Base-by-base conservation (phyloP, 1,140 invertebrate genomes). In the Drosophila cardini region DNA sequence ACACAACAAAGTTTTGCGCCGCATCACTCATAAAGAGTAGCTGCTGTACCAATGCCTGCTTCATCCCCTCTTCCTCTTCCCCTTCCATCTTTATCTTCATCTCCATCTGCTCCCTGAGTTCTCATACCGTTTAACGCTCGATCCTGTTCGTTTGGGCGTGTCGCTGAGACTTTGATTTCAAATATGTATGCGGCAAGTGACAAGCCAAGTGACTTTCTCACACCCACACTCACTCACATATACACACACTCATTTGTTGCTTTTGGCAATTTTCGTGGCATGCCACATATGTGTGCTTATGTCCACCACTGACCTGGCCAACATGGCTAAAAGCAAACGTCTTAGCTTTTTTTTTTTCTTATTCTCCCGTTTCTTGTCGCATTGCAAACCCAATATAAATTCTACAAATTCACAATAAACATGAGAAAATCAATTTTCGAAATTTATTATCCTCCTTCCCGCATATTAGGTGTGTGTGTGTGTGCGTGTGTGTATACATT, bases 351-450 rank as follows among this genome's bases (percentile, higher is more conserved):
- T 18, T 26, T 45, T 9, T 16, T 18, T 50, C 45, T 6, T 26
- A 2, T 48, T 10, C 4, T 26, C 11, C 10, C 43, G 26, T 45
- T 45, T 36, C 32, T 18, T 86, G 82, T 87, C 84, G 84, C 84
- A 87, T 89, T 89, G 65, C 46, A 74, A 73, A 46, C 40, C 84
- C 83, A 87, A 87, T 87, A 89, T 89, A 87, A 87, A 87, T 87
- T 87, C 83, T 76, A 64, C 65, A 83, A 79, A 86, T 86, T 87
- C 76, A 87, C 79, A 86, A 87, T 87, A 86, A 86, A 87, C 82
- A 86, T 82, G 79, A 53, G 64, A 72, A 87, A 86, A 86, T 86
- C 83, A 86, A 86, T 86, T 86, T 87, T 82, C 50, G 72, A 71
- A 76, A 87, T 86, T 87, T 87, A 87, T 83, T 76, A 62, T 65